Evolutionary conservation across 2,888 invertebrate genomes (phyloP).

Genomic region (Oscheius sp.): DNA sequence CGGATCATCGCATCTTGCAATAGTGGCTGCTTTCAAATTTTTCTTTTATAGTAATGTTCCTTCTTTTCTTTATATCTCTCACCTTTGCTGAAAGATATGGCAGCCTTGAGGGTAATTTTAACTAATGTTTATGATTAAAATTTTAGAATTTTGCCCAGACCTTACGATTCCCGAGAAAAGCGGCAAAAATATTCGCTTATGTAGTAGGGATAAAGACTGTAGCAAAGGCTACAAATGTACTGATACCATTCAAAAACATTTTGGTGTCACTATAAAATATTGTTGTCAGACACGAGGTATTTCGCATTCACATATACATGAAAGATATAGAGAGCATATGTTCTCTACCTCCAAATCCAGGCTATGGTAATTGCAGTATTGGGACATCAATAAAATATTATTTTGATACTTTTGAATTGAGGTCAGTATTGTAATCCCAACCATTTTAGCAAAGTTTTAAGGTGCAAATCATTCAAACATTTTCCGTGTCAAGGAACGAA

Average conservation of each 20-base stretch:
- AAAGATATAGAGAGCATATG: constrained; percentile 32
- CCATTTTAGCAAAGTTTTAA: too few species aligned
- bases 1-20: neutral
- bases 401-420: constrained; percentile 47
- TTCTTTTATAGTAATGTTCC: neutral
- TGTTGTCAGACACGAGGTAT: constrained; percentile 51
- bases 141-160: constrained; percentile 26
- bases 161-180: constrained; percentile 21
- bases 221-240: constrained; percentile 21
- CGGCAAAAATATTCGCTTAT: neutral
- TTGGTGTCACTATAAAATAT: constrained; percentile 40
- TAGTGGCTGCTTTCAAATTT: neutral
- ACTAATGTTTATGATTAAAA: neutral
- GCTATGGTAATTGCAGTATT: constrained; percentile 49
- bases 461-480: constrained; percentile 52
- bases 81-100: neutral
- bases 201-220: constrained; percentile 23
- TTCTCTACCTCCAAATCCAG: constrained; percentile 51
- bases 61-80: neutral
- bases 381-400: constrained; percentile 42
- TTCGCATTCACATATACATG: neutral
- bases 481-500: constrained; percentile 41
- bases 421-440: constrained; percentile 34
- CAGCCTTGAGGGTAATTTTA: neutral
- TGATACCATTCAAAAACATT: constrained; percentile 30